phyloP scores from a whole-genome alignment of 2,797 vertebrate species.

The Agapornis canus region DNA sequence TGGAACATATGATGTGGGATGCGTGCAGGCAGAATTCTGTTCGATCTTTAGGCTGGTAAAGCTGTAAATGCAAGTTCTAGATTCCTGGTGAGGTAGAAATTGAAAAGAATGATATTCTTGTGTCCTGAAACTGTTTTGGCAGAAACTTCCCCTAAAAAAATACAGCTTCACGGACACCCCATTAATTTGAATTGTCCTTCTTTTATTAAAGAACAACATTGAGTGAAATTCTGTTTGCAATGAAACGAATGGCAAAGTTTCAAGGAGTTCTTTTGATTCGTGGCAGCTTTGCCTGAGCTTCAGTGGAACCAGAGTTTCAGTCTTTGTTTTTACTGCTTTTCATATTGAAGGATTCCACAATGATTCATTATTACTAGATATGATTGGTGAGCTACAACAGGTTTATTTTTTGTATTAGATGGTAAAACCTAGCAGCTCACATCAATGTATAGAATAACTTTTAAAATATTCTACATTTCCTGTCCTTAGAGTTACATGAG shows the following conservation, averaged over 20 bases:
- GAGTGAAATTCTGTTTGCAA: not conserved
- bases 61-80: not conserved
- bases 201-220: not conserved
- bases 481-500: not conserved
- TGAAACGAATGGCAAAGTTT: not conserved
- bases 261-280: not conserved
- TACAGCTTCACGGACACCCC: not conserved
- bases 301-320: not conserved
- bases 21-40: not conserved
- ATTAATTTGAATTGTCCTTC: not conserved
- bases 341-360: not conserved
- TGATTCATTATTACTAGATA: not conserved
- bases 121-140: not conserved
- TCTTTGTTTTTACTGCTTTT: not conserved
- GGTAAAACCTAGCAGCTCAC: not conserved
- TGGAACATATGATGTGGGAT: not conserved
- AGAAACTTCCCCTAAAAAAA: not conserved
- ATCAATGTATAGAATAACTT: not conserved
- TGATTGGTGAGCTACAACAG: not conserved
- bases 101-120: not conserved
- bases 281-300: not conserved
- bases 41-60: not conserved
- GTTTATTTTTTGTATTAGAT: not conserved
- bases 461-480: not conserved
- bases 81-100: not conserved